Conservation (phyloP, 2,113 vertebrate species). For the Etheostoma spectabile region DNA sequence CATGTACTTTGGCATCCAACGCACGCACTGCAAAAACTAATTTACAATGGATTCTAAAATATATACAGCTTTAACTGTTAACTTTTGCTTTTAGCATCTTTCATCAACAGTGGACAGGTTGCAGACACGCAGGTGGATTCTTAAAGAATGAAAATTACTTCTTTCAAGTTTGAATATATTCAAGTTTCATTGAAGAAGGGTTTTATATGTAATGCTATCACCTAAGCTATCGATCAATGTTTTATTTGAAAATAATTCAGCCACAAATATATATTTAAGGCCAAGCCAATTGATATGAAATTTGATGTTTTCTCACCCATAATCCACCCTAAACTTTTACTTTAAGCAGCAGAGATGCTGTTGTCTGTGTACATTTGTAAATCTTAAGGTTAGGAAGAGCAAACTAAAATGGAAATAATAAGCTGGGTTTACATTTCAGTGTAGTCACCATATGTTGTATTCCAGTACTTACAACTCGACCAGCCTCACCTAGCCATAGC, state of each 20-base stretch:
- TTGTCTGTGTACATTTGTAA: neutral
- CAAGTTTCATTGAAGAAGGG: neutral
- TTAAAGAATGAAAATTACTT: neutral
- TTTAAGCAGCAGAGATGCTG: neutral
- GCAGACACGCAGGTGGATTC: conserved; percentile 24
- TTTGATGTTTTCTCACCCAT: neutral
- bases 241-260: neutral
- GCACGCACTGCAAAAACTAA: conserved; percentile 10
- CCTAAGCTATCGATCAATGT: neutral
- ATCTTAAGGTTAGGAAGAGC: neutral
- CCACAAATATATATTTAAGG: neutral
- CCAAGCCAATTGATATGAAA: neutral
- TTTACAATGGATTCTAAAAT: neutral
- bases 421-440: neutral
- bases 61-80: neutral
- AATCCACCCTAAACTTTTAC: neutral
- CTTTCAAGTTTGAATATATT: neutral
- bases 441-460: neutral
- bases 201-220: neutral
- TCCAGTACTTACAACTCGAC: neutral
- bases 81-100: neutral
- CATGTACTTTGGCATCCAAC: neutral
- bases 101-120: neutral
- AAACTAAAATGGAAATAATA: neutral
- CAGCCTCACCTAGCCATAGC: neutral